Conservation (phyloP, 2,888 invertebrate species). For the Acanthosepion pharaonis region DNA sequence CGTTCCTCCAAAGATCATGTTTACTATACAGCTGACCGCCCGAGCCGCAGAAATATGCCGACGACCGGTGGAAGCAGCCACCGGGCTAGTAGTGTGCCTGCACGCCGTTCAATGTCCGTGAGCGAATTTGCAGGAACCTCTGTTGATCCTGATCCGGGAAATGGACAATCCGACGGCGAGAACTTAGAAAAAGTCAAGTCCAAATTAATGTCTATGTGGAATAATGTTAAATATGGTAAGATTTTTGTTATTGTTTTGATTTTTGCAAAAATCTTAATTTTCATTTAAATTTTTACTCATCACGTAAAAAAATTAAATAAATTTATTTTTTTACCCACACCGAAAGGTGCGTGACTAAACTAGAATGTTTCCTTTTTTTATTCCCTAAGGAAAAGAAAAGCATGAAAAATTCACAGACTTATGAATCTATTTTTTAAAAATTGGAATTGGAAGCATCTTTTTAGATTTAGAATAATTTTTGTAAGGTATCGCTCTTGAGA, state of each 20-base stretch:
- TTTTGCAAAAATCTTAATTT: neutral
- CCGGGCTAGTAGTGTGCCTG: slow-evolving; percentile 46
- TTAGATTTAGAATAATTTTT: too few relatives aligned
- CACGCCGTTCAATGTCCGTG: slow-evolving; percentile 25
- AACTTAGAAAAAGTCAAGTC: slow-evolving; percentile 82
- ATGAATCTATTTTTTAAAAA: too few relatives aligned
- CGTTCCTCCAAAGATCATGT: slow-evolving; percentile 44
- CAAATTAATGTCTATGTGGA: slow-evolving; percentile 89
- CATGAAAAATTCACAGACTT: too few relatives aligned
- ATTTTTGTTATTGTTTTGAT: neutral
- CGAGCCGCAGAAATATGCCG: slow-evolving; percentile 42
- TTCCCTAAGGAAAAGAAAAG: too few relatives aligned
- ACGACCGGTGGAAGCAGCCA: slow-evolving; percentile 45
- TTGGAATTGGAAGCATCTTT: too few relatives aligned
- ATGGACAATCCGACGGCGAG: slow-evolving; percentile 44
- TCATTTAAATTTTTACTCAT: neutral
- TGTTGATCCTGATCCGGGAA: slow-evolving; percentile 23
- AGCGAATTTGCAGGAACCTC: slow-evolving; percentile 42
- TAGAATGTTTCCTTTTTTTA: too few relatives aligned
- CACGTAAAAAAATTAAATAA: neutral
- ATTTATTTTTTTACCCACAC: too few relatives aligned
- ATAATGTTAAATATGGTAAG: slow-evolving; percentile 89
- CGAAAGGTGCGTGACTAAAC: too few relatives aligned
- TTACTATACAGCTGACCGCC: slow-evolving; percentile 45
- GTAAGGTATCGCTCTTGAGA: too few relatives aligned